Evolutionary conservation across 2,797 vertebrate species (phyloP).

Genomic region (Helicolenus hilgendorfi): DNA sequence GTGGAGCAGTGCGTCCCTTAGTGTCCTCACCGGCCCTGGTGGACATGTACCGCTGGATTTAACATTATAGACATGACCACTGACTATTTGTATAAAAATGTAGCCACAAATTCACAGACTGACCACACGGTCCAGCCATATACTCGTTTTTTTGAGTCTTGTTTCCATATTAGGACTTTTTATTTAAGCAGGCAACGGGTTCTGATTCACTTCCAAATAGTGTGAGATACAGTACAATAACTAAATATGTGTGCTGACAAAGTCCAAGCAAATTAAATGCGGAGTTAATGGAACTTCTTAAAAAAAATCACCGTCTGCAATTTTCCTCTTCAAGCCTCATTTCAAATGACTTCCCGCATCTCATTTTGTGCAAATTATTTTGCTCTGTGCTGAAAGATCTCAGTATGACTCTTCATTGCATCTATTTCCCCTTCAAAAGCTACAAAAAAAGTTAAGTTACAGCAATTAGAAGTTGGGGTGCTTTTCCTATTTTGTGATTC

Average conservation of each 20-base stretch:
- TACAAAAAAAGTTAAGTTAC: neutral
- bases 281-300: slow-evolving; percentile 67
- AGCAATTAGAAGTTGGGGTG: slow-evolving; percentile 40
- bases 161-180: neutral
- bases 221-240: slow-evolving; percentile 16
- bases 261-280: slow-evolving; percentile 66
- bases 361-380: slow-evolving; percentile 68
- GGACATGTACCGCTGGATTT: too few species aligned
- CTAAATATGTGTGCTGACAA: slow-evolving; percentile 29
- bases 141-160: too few species aligned
- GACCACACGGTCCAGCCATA: too few species aligned
- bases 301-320: slow-evolving; percentile 61
- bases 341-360: slow-evolving; percentile 61
- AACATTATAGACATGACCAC: too few species aligned
- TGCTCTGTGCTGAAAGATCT: slow-evolving; percentile 49
- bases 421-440: slow-evolving; percentile 34
- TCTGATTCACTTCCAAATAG: slow-evolving; percentile 28
- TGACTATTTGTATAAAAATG: too few species aligned
- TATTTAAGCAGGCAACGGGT: neutral
- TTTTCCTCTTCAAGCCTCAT: slow-evolving; percentile 69
- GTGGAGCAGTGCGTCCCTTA: fast-evolving
- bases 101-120: too few species aligned
- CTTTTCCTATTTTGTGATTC: slow-evolving; percentile 40
- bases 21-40: too few species aligned
- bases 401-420: slow-evolving; percentile 35